Base-by-base conservation (phyloP, 2,797 vertebrate genomes). In the Serranus cabrilla region DNA sequence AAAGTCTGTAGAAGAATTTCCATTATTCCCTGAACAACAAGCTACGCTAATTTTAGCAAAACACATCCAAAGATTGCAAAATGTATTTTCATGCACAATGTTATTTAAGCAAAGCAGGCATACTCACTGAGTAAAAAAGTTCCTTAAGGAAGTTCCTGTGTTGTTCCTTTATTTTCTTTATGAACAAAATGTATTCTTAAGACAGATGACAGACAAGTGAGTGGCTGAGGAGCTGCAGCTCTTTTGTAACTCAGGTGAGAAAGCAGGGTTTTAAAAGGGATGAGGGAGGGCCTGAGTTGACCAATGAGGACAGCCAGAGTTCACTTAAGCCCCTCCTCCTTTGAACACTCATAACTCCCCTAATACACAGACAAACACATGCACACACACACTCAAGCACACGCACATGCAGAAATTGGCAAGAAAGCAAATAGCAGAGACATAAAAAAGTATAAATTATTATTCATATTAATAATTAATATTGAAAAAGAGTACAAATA, bases 171-270 rank as follows among this genome's bases (percentile, higher is more conserved):
- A 34, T 4, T 43, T 45, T 71, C 17, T 45, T 57, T 78, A 27
- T 2, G 2, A 45, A 20, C 16, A 1, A 49, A 51, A 14, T 69
- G 17, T 54, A 18, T 43, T 64, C 13, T 2, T 27, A 20, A 52
- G 40, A 55, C 1, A 45, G 50, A 62, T 55, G 57, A 76, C 31
- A 34, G 56, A 68, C 23, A 58, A 73, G 70, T 61, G 34, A 46
- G 46, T 21, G 71, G 39, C 31, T 18, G 45, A 78, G 61, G 42
- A 76, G 86, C 67, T 51, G 66, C 27, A 50, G 59, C 61, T 73
- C 74, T 93, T 92, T 91, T 85, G 76, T 86, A 76, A 83, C 73
- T 85, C 89, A 93, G 93, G 91, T 94, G 77, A 89, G 82, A 73
- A 21, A 47, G 55, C 37, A 67, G 59, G 76, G 77, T 93, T 94